Base-by-base conservation (phyloP, 2,797 vertebrate genomes). In the Sebastes kiyomatsui region DNA sequence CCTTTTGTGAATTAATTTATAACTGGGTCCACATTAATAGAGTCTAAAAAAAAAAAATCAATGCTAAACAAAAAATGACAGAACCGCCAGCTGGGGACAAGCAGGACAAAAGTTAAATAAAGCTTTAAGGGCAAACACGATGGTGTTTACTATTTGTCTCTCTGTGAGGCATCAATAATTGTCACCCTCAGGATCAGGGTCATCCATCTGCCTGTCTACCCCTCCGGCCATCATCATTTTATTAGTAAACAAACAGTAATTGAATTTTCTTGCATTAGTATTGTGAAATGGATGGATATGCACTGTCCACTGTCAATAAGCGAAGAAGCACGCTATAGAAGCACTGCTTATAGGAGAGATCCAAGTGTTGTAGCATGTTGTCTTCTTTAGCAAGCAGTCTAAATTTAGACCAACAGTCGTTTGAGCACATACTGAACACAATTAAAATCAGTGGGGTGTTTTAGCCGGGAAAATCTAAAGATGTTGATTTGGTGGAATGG, bases 141-240 rank as follows among this genome's bases (percentile, higher is more conserved):
- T 79, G 52, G 88, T 90, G 93, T 93, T 94, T 87, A 86, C 77
- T 52, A 33, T 81, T 66, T 64, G 55, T 82, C 66, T 85, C 67
- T 75, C 25, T 67, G 67, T 46, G 67, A 67, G 64, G 52, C 81
- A 90, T 92, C 83, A 80, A 84, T 91, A 86, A 80, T 82, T 83
- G 52, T 84, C 56, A 61, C 74, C 79, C 87, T 76, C 60, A 67
- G 83, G 85, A 88, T 75, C 65, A n/a, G 35, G 60, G 67, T 75
- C 82, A 80, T 84, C 72, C 70, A 73, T 87, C 65, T 69, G 55
- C 77, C 72, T 76, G 68, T 88, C 82, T 73, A 6, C 59, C 27
- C 69, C 73, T 55, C n/a, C 46, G n/a, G 61, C 7, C 80, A 73
- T 83, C 20, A 67, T 73, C 35, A 42, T 67, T 79, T 79, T 62